A percentile compares a stretch with the other conserved stretches of the same genome.
These are phyloP conservation scores for Callyntrura guangdongensis DNA, from an alignment of 2,888 invertebrate species.

Conservation along the genomic window DNA sequence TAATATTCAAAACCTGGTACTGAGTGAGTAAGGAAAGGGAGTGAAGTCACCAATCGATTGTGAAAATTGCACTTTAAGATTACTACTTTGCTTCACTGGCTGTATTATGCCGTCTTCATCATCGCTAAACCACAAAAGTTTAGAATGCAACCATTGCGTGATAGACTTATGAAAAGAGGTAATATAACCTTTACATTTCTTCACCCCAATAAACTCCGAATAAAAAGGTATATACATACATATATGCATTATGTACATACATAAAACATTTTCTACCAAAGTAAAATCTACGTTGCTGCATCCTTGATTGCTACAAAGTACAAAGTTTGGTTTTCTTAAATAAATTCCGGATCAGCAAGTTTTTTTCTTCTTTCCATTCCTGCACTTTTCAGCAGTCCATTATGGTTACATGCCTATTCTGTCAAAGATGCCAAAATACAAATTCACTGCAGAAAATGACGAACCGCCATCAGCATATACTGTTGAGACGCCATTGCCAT, in stretches of 20 bases:
- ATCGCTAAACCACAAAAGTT: neutral
- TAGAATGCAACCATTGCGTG: neutral
- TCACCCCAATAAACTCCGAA: neutral
- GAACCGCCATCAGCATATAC: neutral
- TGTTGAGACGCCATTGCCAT: too few species aligned
- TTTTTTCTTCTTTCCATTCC: neutral
- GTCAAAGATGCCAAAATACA: neutral
- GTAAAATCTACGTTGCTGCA: neutral
- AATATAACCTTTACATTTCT: neutral
- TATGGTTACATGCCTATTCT: neutral
- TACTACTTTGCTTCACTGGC: neutral
- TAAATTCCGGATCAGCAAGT: slow-evolving; percentile 47
- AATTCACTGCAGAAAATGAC: neutral
- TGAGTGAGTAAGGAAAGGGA: slow-evolving; percentile 4
- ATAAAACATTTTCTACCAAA: too few species aligned
- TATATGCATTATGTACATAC: too few species aligned
- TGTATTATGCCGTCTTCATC: neutral
- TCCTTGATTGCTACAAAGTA: neutral
- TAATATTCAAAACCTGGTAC: neutral
- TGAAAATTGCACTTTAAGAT: slow-evolving; percentile 23
- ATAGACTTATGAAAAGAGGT: too few species aligned
- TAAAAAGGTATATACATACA: too few species aligned
- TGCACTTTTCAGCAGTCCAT: neutral
- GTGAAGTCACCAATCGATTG: slow-evolving; percentile 36
- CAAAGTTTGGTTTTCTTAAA: neutral